Evolutionary conservation across 2,797 vertebrate genomes (phyloP).

Genomic region (Channallabes apus): DNA sequence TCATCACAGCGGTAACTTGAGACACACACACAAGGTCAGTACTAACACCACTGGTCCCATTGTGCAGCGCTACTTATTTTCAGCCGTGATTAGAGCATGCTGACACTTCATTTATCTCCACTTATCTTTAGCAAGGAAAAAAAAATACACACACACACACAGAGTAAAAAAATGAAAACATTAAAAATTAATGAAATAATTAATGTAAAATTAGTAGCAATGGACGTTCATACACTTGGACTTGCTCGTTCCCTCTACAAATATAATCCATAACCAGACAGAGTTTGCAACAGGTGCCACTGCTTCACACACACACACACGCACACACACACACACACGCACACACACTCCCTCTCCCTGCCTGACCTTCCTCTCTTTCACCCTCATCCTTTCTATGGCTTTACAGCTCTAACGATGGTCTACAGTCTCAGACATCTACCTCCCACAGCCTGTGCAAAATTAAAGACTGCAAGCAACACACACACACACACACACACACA

Average conservation of each 20-base stretch:
- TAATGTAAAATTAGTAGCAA: not conserved
- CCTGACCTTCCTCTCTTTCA: slow-evolving; percentile 14
- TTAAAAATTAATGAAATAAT: too few relatives aligned
- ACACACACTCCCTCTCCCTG: not conserved
- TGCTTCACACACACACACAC: not conserved
- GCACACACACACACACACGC: too few relatives aligned
- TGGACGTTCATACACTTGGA: not conserved
- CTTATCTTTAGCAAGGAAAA: not conserved
- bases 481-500: too few relatives aligned
- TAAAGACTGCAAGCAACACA: too few relatives aligned
- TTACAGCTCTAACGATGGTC: not conserved
- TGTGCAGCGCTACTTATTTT: slow-evolving; percentile 64
- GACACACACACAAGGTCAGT: slow-evolving; percentile 66
- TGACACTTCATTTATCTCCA: slow-evolving; percentile 29
- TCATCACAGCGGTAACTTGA: slow-evolving; percentile 50
- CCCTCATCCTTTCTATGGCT: not conserved
- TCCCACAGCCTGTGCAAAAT: slow-evolving; percentile 3
- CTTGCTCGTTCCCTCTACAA: not conserved
- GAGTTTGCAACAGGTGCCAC: not conserved
- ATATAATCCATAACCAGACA: not conserved
- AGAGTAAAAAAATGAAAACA: not conserved
- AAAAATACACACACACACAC: not conserved
- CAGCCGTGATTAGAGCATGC: slow-evolving; percentile 30
- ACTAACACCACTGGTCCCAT: slow-evolving; percentile 60
- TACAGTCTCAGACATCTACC: not conserved